Percentiles rank a stretch among this genome's conserved stretches.
phyloP scores from a whole-genome alignment of 2,113 vertebrate species.

The Crotalus helleri region DNA sequence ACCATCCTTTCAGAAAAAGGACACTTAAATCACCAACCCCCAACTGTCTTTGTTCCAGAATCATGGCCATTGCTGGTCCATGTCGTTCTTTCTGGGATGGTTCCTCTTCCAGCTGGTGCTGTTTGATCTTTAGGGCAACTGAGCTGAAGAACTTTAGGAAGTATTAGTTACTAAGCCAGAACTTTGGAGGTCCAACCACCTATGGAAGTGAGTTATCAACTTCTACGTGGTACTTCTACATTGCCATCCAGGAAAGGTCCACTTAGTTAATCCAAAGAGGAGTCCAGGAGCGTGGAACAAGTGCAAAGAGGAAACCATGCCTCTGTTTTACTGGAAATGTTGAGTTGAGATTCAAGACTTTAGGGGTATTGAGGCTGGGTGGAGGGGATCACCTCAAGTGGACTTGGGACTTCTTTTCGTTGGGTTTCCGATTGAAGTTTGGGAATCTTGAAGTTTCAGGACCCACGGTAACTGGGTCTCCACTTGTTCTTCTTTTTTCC shows the following conservation, averaged over 20 bases:
- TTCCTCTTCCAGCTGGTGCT: background rate
- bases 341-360: constrained; percentile 17
- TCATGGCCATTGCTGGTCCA: background rate
- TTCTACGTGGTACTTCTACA: background rate
- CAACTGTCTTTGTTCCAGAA: background rate
- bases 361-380: background rate
- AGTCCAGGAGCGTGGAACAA: background rate
- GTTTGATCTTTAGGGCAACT: background rate
- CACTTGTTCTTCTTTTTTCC: background rate
- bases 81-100: background rate
- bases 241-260: background rate
- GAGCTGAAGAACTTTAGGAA: background rate
- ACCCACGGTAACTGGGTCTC: constrained; percentile 21
- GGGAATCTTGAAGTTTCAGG: constrained; percentile 45
- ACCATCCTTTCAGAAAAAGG: background rate
- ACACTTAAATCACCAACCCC: background rate
- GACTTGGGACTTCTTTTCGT: constrained; percentile 10
- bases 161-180: background rate
- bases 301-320: background rate
- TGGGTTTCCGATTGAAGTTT: constrained; percentile 35
- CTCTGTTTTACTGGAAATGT: background rate
- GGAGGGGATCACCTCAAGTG: background rate
- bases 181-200: background rate
- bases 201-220: background rate
- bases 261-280: background rate